Percentiles rank a stretch among this genome's conserved stretches.
phyloP scores from a whole-genome alignment of 2,888 invertebrate species.

The Hymenopus coronatus region DNA sequence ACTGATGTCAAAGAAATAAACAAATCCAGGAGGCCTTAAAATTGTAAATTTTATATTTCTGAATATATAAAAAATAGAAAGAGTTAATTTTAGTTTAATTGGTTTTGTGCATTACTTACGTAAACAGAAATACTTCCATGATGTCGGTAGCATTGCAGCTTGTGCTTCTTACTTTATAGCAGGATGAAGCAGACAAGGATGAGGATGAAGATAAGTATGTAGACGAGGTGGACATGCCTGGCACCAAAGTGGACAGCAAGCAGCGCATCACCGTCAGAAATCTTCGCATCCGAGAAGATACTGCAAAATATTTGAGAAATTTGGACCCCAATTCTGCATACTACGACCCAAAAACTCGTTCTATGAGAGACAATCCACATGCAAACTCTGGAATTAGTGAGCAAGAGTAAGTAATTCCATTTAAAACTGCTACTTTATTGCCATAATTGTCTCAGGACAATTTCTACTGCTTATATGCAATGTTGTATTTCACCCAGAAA shows the following conservation, averaged over 20 bases:
- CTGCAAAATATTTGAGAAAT: conserved; percentile 96
- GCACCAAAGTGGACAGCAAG: conserved; percentile 98
- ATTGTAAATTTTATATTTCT: too few species aligned
- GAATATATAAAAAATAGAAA: too few species aligned
- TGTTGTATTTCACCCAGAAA: too few species aligned
- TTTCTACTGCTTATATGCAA: too few species aligned
- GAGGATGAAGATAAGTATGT: conserved; percentile 93
- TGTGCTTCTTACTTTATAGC: conserved; percentile 41
- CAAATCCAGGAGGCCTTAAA: too few species aligned
- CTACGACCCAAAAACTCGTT: conserved; percentile 97
- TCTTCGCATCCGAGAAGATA: conserved; percentile 96
- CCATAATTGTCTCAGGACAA: too few species aligned
- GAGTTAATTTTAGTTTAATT: too few species aligned
- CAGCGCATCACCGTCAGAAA: conserved; percentile 98
- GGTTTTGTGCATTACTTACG: too few species aligned
- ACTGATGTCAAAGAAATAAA: too few species aligned
- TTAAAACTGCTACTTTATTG: too few species aligned
- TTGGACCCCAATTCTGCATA: conserved; percentile 96
- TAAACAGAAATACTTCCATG: too few species aligned
- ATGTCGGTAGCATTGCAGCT: background rate
- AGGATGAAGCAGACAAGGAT: conserved; percentile 65
- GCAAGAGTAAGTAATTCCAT: conserved; percentile 23
- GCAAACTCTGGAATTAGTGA: conserved; percentile 42
- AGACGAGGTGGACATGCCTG: conserved; percentile 96
- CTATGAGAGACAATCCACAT: conserved; percentile 97